phyloP scores from a whole-genome alignment of 2,888 invertebrate genomes.

The Tetranychus piercei region DNA sequence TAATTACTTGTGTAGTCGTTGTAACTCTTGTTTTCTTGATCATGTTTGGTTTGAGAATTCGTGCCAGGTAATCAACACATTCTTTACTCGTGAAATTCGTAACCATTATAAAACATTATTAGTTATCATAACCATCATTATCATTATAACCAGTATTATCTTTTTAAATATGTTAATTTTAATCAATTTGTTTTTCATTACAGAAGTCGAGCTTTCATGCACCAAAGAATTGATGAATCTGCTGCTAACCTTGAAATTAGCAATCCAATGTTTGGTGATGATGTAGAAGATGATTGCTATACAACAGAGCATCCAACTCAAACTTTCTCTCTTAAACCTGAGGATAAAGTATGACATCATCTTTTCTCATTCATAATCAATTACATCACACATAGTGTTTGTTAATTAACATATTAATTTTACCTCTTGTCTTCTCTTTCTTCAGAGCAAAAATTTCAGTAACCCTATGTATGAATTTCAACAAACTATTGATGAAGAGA shows the following conservation, averaged over 20 bases:
- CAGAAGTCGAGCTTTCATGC: slow-evolving; percentile 50
- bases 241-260: slow-evolving; percentile 49
- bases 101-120: neutral
- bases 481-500: slow-evolving; percentile 16
- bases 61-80: neutral
- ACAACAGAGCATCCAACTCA: neutral
- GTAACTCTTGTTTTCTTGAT: neutral
- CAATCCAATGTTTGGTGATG: slow-evolving; percentile 65
- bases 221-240: slow-evolving; percentile 47
- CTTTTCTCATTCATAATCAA: slow-evolving; percentile 18
- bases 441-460: slow-evolving; percentile 52
- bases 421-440: neutral
- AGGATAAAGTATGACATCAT: slow-evolving; percentile 11
- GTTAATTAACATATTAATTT: neutral
- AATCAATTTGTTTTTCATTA: neutral
- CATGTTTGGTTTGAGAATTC: neutral
- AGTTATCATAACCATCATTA: neutral
- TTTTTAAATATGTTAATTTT: neutral
- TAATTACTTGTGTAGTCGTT: neutral
- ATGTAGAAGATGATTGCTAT: slow-evolving; percentile 37
- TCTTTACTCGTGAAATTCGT: no score
- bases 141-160: neutral
- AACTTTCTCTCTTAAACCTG: slow-evolving; percentile 9
- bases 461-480: slow-evolving; percentile 58
- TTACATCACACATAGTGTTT: slow-evolving; percentile 27